These are phyloP conservation scores for Mungos mungo DNA, from an alignment of 2,113 vertebrate genomes.

Conservation along the genomic window DNA sequence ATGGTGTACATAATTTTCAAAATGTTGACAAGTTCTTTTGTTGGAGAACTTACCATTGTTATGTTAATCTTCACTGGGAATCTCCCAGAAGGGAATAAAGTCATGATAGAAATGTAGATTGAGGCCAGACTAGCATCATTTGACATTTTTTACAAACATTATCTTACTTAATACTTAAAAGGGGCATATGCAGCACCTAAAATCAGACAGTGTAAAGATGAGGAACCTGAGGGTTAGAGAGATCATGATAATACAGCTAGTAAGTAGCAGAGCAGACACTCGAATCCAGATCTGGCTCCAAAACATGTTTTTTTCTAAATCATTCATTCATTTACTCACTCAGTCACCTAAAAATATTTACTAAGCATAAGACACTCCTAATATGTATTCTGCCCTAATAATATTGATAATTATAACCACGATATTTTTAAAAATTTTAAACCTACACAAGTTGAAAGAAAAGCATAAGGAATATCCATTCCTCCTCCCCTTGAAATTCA, in stretches of 20 bases:
- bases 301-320: neutral
- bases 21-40: neutral
- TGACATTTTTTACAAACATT: neutral
- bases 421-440: neutral
- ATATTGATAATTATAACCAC: neutral
- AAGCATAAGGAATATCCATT: neutral
- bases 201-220: neutral
- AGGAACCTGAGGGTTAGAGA: neutral
- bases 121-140: neutral
- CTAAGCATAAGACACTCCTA: neutral
- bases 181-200: neutral
- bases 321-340: neutral
- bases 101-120: neutral
- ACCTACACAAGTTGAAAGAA: neutral
- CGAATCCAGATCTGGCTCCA: neutral
- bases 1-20: neutral
- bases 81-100: neutral
- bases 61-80: neutral
- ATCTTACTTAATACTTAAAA: neutral
- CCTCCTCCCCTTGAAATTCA: neutral
- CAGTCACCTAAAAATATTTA: neutral
- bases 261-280: neutral
- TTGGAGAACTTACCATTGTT: conserved; percentile 17
- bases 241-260: neutral
- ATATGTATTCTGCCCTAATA: neutral